Evolutionary conservation across 1,140 invertebrate species (phyloP), one percentile per base, ranked within the genome.

Genomic region (Hyles vespertilio): DNA sequence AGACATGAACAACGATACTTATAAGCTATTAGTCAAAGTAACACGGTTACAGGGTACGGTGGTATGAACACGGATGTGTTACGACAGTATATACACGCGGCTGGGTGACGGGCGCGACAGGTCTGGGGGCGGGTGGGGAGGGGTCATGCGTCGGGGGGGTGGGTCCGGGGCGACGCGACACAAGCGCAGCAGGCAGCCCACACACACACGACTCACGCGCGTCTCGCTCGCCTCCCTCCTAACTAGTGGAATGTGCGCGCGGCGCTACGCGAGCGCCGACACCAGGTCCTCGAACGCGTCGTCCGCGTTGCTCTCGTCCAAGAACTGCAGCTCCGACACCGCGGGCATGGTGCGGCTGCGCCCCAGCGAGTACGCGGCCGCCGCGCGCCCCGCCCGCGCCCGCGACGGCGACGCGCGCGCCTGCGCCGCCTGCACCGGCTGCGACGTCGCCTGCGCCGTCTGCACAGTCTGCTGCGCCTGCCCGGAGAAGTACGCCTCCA

Each of bases 271-370:
- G 69, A 88, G 84, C 81, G 89, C 90, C 82, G 90, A 91, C 89
- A 95, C 94, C 58, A 95, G 89, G 82, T 93, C 92, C 71, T 95
- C 94, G 82, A 95, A 95, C 48, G 93, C 93, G 84, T 93, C 92
- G 71, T 95, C 94, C 56, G 94, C 92, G 76, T 95, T 94, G 71
- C 88, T 91, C 73, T 92, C 93, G 70, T 94, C 94, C 64, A 94
- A 85, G 69, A 93, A 77, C 77, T 91, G 90, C 62, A 92, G 87
- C 67, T 93, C 91, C 34, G 92, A 91, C 67, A 92, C 92, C 43
- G 90, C 78, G 8, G 94, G 93, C 92, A 95, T 92, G n/a, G 94
- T 95, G 63, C 92, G 92, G 83, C 94, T 95, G 58, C 94, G 91
- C 40, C 91, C 91, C 59, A 95, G 74, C 71, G 90, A 65, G 90